Evolutionary conservation across 2,888 invertebrate genomes (phyloP), one percentile per base, ranked within the genome.

Genomic region (Idaea dimidiata): DNA sequence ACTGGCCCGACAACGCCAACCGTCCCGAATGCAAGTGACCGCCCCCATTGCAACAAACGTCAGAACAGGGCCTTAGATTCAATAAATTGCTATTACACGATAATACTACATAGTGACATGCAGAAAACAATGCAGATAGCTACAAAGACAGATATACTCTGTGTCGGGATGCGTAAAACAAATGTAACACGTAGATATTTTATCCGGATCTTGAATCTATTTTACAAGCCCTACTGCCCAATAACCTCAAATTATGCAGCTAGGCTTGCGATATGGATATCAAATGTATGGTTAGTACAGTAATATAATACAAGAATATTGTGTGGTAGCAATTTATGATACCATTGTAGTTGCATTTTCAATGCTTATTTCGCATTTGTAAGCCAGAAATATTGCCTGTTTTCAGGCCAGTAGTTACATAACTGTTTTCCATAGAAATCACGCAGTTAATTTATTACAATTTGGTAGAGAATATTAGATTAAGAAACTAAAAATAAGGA

Each of bases 1-100:
- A 97, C 83, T 97, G 97, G 97, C 96, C 96, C 0, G 93, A 93
- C 66, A 95, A 95, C 77, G 95, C 94, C 1, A 94, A 96, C 75
- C 94, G 96, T 55, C 84, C 88, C 0, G 93, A 94, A 67, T 95
- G 95, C 77, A 78, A 83, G 67, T 56, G 18, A 18, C 8, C 18
- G 17, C 17, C 58, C 63, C 17, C 66, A 62, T 68, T 60, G 58
- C 33, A 66, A 68, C 65, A 63, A 65, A 33, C 59, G 60, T 67
- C 31, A 67, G 61, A 61, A 62, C 8, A 55, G 16, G 16, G 59
- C 67, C 67, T 70, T 72, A 68, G 65, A 63, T 59, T 55, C 18
- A 17, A 57, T 59, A 59, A 55, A 66, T 62, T 63, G 64, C 61
- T 64, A 33, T 43, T 59, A 63, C 57, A 56, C 56, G 56, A 56